Evolutionary conservation across 2,888 invertebrate species (phyloP), one percentile per base, ranked within the genome.

Genomic region (Dione vanillae): DNA sequence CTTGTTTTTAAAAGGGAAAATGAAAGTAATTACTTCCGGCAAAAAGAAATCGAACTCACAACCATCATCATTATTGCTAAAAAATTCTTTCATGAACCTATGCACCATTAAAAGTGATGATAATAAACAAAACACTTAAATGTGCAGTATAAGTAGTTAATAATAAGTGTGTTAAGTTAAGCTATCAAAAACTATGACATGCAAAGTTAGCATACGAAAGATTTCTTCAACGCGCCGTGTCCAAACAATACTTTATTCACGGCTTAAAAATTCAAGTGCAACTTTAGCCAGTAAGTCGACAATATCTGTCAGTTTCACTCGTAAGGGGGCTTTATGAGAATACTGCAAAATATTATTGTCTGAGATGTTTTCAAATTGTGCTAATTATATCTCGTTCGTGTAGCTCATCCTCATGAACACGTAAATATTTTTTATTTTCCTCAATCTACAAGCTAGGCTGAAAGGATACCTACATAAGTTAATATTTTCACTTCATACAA

Each of bases 161-260:
- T n/a, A n/a, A n/a, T 43, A 43, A 43, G 10, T 43, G n/a, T n/a
- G n/a, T 43, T 43, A 43, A 43, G 12, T 43, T 12, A 27, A 27
- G 5, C 2, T 27, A 27, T 27, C 27, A 5, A 27, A 27, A 27
- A 27, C 27, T 27, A 27, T 27, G 5, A 27, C 2, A 27, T n/a
- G 27, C 5, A 27, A 27, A 5, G 27, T 27, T 27, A 27, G 49
- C 11, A 49, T 56, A 16, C 56, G 37, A 37, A 56, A 56, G 37
- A 56, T 40, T 37, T 37, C 56, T 11, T 16, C 37, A 10, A 56
- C 56, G 37, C 37, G 10, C 37, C 16, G 37, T 37, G 16, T 56
- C 54, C 37, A 56, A 37, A 56, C 37, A 56, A 56, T 56, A 56
- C 56, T 37, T 56, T 56, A 37, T 56, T 40, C 37, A 56, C 11